A percentile compares a stretch with the other conserved stretches of the same genome.
These are phyloP conservation scores for Crocallis elinguaria DNA, from an alignment of 2,888 invertebrate genomes.

Conservation along the genomic window DNA sequence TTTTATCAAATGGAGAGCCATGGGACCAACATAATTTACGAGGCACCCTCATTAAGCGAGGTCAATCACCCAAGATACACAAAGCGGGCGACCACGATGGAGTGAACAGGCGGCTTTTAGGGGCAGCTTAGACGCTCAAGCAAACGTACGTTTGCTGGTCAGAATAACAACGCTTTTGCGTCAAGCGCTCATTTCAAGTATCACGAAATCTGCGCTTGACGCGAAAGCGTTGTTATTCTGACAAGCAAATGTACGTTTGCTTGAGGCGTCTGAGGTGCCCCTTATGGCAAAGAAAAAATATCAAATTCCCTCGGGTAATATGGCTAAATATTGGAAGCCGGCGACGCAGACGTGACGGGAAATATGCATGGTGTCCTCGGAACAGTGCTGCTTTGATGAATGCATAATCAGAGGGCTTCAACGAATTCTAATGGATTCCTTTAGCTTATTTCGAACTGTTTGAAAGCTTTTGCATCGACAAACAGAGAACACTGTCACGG, in stretches of 20 bases:
- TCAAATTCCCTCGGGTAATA: conserved; percentile 29
- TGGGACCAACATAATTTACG: conserved; percentile 6
- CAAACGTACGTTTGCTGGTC: no score
- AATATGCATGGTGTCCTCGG: conserved; percentile 48
- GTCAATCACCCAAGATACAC: conserved; percentile 18
- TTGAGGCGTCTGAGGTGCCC: no score
- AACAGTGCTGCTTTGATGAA: conserved; percentile 45
- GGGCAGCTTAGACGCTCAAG: no score
- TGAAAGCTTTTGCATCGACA: not conserved
- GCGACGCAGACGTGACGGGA: conserved; percentile 43
- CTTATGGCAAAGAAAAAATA: conserved; percentile 27
- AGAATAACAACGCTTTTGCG: no score
- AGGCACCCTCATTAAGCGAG: conserved; percentile 15
- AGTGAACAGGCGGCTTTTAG: conserved; percentile 5
- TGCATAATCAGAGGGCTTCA: conserved; percentile 40
- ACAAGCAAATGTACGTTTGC: no score
- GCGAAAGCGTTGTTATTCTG: no score
- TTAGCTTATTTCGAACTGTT: not conserved
- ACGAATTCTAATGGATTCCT: conserved; percentile 11
- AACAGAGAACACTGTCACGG: not conserved
- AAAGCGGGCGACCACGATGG: conserved; percentile 2
- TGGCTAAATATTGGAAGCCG: conserved; percentile 47
- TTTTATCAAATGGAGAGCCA: conserved; percentile 15
- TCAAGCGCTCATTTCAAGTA: no score
- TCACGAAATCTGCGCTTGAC: no score